phyloP scores from a whole-genome alignment of 2,113 vertebrate species.

The Rana temporaria region DNA sequence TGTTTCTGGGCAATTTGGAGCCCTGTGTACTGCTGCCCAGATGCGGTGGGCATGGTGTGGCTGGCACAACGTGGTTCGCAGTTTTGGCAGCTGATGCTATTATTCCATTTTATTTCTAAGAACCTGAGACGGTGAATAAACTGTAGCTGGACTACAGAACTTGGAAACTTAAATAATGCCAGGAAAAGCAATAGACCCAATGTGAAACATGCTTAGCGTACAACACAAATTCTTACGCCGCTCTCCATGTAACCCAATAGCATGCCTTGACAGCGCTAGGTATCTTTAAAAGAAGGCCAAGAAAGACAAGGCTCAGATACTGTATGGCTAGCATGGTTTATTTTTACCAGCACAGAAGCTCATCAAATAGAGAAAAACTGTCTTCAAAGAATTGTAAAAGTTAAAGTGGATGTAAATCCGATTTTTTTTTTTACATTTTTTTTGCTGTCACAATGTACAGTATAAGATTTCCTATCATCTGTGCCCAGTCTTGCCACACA shows the following conservation, averaged over 20 bases:
- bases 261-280: not conserved
- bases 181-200: slow-evolving; percentile 15
- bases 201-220: not conserved
- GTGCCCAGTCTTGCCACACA: too few species aligned
- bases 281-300: not conserved
- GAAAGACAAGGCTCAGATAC: too few species aligned
- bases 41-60: slow-evolving; percentile 29
- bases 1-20: slow-evolving; percentile 19
- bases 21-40: slow-evolving; percentile 25
- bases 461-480: too few species aligned
- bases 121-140: slow-evolving; percentile 40
- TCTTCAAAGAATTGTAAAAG: too few species aligned
- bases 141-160: slow-evolving; percentile 32
- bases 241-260: not conserved
- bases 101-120: slow-evolving; percentile 32
- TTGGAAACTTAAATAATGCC: slow-evolving; percentile 31
- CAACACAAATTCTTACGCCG: not conserved
- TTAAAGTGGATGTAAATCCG: too few species aligned
- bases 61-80: slow-evolving; percentile 11
- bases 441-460: too few species aligned
- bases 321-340: too few species aligned
- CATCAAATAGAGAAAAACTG: too few species aligned
- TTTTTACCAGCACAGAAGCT: too few species aligned
- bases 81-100: slow-evolving; percentile 12
- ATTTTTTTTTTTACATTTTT: too few species aligned